phyloP scores from a whole-genome alignment of 2,797 vertebrate genomes.

The Rhabdophis nuchalis region DNA sequence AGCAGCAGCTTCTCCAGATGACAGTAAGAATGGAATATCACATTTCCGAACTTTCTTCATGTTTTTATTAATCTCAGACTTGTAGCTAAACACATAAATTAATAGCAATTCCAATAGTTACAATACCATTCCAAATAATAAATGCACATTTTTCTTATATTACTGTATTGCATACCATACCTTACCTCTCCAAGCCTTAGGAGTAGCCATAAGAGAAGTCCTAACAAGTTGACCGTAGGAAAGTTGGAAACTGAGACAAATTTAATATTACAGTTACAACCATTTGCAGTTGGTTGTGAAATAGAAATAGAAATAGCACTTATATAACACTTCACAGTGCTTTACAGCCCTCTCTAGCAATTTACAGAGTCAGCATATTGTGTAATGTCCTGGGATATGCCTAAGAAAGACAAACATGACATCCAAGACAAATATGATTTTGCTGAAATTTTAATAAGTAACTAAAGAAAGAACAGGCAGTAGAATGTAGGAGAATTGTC shows the following conservation, averaged over 20 bases:
- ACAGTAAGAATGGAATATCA: slow-evolving; percentile 60
- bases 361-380: too few species aligned
- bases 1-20: slow-evolving; percentile 68
- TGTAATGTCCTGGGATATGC: not conserved
- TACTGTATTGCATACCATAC: not conserved
- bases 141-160: not conserved
- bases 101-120: not conserved
- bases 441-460: not conserved
- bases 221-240: not conserved
- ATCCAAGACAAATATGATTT: not conserved
- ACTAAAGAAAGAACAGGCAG: not conserved
- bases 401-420: not conserved
- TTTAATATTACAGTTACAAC: not conserved
- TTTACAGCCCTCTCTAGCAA: too few species aligned
- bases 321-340: too few species aligned
- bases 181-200: not conserved
- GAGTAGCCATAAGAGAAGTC: not conserved
- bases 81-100: not conserved
- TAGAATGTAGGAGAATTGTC: not conserved
- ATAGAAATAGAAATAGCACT: too few species aligned
- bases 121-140: not conserved
- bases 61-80: not conserved
- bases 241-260: not conserved
- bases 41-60: not conserved
- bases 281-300: not conserved